These are phyloP conservation scores for Lottia gigantea DNA, from an alignment of 2,888 invertebrate species.

Conservation along the genomic window DNA sequence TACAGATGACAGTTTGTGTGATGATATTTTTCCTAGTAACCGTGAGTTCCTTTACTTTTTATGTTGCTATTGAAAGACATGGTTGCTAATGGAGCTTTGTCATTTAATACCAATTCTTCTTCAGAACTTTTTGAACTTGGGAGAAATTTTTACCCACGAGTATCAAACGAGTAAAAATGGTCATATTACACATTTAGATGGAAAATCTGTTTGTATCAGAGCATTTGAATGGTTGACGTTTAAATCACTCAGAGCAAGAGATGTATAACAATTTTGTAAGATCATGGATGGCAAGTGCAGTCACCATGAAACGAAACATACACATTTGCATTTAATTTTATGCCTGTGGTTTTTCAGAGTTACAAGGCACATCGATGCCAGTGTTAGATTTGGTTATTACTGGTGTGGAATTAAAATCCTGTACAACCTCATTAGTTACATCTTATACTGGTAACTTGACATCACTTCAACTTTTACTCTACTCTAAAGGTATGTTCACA, in stretches of 20 bases:
- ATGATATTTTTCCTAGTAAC: slow-evolving; percentile 51
- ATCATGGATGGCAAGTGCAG: too few species aligned
- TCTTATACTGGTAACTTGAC: slow-evolving; percentile 54
- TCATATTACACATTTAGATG: too few species aligned
- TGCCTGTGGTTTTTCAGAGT: too few species aligned
- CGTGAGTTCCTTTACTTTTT: slow-evolving; percentile 22
- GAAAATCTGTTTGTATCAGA: too few species aligned
- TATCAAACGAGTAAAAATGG: too few species aligned
- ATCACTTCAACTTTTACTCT: slow-evolving; percentile 49
- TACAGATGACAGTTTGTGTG: slow-evolving; percentile 43
- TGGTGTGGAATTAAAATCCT: slow-evolving; percentile 55
- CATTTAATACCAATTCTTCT: background rate
- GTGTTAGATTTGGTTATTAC: slow-evolving; percentile 50
- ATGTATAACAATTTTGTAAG: too few species aligned
- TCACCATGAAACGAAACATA: too few species aligned
- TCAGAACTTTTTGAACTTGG: too few species aligned
- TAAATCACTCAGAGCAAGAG: too few species aligned
- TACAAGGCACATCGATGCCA: slow-evolving; percentile 26
- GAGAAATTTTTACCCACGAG: too few species aligned
- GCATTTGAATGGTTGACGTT: too few species aligned
- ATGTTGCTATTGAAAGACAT: background rate
- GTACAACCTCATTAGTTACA: slow-evolving; percentile 46
- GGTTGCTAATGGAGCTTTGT: background rate
- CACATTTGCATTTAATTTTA: background rate
- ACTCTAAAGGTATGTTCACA: slow-evolving; percentile 31